Conservation (phyloP, 1,140 invertebrate species). For the Penaeus chinensis region DNA sequence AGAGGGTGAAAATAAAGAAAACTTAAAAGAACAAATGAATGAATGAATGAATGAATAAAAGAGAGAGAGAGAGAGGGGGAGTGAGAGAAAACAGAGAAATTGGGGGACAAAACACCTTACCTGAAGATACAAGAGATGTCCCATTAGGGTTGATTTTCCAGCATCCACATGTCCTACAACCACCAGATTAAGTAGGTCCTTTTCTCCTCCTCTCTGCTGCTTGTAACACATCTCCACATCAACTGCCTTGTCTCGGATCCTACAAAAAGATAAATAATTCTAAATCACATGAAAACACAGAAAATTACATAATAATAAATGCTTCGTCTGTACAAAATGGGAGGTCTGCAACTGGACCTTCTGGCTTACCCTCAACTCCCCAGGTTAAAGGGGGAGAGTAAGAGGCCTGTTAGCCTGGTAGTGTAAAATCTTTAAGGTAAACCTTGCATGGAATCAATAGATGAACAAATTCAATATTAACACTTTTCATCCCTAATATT, state of each 20-base stretch:
- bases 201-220: conserved; percentile 79
- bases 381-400: too few relatives aligned
- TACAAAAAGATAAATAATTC: conserved; percentile 15
- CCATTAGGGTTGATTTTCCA: conserved; percentile 98
- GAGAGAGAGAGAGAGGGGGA: neutral
- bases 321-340: neutral
- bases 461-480: too few relatives aligned
- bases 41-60: neutral
- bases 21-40: neutral
- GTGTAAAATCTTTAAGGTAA: too few relatives aligned
- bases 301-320: conserved; percentile 23
- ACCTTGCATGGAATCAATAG: too few relatives aligned
- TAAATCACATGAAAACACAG: neutral
- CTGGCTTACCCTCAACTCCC: too few relatives aligned
- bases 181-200: conserved; percentile 92
- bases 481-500: too few relatives aligned
- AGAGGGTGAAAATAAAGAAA: neutral
- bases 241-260: conserved; percentile 68
- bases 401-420: too few relatives aligned
- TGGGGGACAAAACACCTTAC: conserved; percentile 6
- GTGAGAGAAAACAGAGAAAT: neutral
- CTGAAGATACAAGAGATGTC: conserved; percentile 84
- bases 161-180: conserved; percentile 99
- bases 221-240: conserved; percentile 74
- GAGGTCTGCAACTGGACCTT: too few relatives aligned